Evolutionary conservation across 1,140 invertebrate genomes (phyloP), one percentile per base, ranked within the genome.

Genomic region (Nebria ingens): DNA sequence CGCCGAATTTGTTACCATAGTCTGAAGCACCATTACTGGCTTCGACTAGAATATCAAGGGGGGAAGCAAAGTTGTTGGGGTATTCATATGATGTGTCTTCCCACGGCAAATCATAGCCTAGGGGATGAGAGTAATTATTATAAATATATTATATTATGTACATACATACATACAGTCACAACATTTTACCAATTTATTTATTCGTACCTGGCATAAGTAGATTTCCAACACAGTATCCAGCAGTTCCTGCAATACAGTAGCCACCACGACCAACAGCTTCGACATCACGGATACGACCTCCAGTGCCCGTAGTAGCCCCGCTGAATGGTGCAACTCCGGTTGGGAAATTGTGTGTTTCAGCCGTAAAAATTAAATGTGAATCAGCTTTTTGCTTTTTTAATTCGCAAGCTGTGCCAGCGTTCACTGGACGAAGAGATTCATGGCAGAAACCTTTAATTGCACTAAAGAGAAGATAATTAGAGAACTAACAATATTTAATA

Each of bases 1-100:
- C 96, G 1, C 95, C 96, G 76, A 98, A 99, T 76, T 99, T 98
- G 68, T 99, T 98, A 2, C 96, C 96, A 76, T 98, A 99, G 73
- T 98, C 96, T 0, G 93, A 97, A 12, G 95, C 95, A 9, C 96
- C 96, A 72, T 98, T 97, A 69, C 92, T 96, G 0, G 95, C 96
- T 73, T 98, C 92, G 23, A 98, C 85, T 25, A 92, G 80, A 54
- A 95, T 83, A 68, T 93, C 84, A 4, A 93, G 72, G 0, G 96
- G 91, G 1, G 79, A 73, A 6, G 95, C 94, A 77, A 99, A 93
- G 59, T 97, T 97, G 13, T 70, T 71, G 1, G 95, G 93, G 75
- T 98, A 97, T 15, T 74, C 64, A 59, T 79, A 79, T n/a, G 67
- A 66, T 15, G 73, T 65, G 19, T 90, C 82, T 75, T 98, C 96